Base-by-base conservation (phyloP, 1,140 invertebrate species). In the Agraylea sexmaculata region DNA sequence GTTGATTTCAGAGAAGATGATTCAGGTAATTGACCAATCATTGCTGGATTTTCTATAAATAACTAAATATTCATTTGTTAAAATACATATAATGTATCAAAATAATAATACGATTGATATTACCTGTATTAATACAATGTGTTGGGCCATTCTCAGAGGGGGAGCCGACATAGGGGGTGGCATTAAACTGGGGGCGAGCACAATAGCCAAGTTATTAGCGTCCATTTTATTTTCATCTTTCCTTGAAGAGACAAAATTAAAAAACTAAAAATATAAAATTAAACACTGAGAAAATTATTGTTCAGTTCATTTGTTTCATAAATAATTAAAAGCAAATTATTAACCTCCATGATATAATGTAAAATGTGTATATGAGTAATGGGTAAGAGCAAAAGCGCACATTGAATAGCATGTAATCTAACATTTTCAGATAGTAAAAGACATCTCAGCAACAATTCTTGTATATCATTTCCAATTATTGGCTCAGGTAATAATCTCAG, bases 151-250 rank as follows among this genome's bases (percentile, higher is more conserved):
- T 49, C 76, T 66, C 27, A 69, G 64, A 31, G 74, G 66, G 23
- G 73, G 65, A 2, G 69, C 69, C 44, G 74, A 58, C 53, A 73
- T 68, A 37, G 73, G 67, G 16, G 81, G 54, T n/a, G 83, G 82
- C 76, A 90, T 83, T 30, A 91, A 66, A 56, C 83, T 86, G 10
- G 87, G 86, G 3, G 82, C 77, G 54, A 89, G 60, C 11, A 88
- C 77, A 47, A 86, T 80, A 1, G 86, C 78, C 25, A 89, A 60
- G 59, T 89, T 91, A 30, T 75, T 75, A 30, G 74, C 62, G 51
- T 76, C 72, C 87, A 91, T 91, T 61, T 80, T 80, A 56, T 89
- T 91, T 19, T 70, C 63, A n/a, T 73, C 68, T 27, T 65, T 63
- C 40, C 51, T 58, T 18, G 58, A 58, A 47, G 65, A 60, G 40